A percentile compares a stretch with the other conserved stretches of the same genome.
Conservation (phyloP, 2,888 invertebrate genomes). For the Apomyelois bistriatella region DNA sequence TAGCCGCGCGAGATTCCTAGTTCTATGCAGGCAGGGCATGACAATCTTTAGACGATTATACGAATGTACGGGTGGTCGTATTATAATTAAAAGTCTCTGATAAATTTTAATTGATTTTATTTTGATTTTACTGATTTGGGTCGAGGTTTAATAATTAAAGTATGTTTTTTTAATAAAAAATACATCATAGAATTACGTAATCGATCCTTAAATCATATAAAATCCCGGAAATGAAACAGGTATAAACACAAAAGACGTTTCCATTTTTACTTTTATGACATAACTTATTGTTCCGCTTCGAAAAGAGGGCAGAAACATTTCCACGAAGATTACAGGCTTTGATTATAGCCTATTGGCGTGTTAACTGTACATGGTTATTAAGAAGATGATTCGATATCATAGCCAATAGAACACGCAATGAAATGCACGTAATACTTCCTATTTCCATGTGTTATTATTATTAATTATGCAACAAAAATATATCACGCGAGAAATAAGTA, state of each 20-base stretch:
- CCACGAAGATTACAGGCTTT: background rate
- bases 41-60: no score
- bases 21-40: no score
- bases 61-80: no score
- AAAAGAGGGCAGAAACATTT: background rate
- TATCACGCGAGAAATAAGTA: background rate
- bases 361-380: background rate
- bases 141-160: no score
- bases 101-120: no score
- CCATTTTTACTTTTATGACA: background rate
- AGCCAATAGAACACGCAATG: background rate
- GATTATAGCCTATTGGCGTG: background rate
- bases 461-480: constrained; percentile 13
- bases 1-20: no score
- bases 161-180: no score
- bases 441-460: constrained; percentile 10
- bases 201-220: background rate
- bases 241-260: background rate
- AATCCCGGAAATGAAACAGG: background rate
- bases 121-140: no score
- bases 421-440: background rate
- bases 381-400: background rate
- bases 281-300: background rate
- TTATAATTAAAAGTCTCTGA: no score
- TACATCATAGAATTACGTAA: no score